Base-by-base conservation (phyloP, 2,888 invertebrate species). In the Luffia ferchaultella region DNA sequence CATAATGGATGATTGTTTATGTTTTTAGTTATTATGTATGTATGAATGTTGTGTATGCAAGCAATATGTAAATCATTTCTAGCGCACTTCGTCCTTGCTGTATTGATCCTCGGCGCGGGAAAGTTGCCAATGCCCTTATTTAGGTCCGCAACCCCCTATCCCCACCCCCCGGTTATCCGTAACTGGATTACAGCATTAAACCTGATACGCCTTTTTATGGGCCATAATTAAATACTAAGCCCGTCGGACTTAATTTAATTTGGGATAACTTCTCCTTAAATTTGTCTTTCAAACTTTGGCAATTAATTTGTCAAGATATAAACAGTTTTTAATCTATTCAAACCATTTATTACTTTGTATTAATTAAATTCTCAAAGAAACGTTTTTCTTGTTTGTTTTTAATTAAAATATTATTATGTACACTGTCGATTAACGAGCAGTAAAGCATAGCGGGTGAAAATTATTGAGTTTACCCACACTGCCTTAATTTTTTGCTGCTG, bases 121-220 rank as follows among this genome's bases (percentile, higher is more conserved):
- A 45, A 45, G 15, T 45, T 45, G 45, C 20, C 45, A 45, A 45
- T 45, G 45, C 18, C 45, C 45, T 45, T 45, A 45, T 45, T 45
- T 45, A 45, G 45, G 45, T 12, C 16, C 12, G 5, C 30, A 12
- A 3, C 30, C 5, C 30, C 30, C 30, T 12, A 3, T 12, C 30
- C 30, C 5, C 12, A 15, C 2, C 16, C 18, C 45, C 45, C n/a
- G 16, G 3, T 45, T 15, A 45, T 18, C 45, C 45, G 45, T 18
- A 45, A 45, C 45, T 18, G 45, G 45, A 45, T 45, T 45, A 45
- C 45, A 18, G 45, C 12, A 45, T 45, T 45, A 45, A 45, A 45
- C 45, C 18, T 18, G 45, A 45, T 45, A 45, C 45, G 45, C 45
- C 45, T 45, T 45, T 45, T 45, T 45, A 45, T 45, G 45, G 45